These are phyloP conservation scores for Lordiphosa fenestrarum DNA, from an alignment of 2,888 invertebrate genomes.

Conservation along the genomic window DNA sequence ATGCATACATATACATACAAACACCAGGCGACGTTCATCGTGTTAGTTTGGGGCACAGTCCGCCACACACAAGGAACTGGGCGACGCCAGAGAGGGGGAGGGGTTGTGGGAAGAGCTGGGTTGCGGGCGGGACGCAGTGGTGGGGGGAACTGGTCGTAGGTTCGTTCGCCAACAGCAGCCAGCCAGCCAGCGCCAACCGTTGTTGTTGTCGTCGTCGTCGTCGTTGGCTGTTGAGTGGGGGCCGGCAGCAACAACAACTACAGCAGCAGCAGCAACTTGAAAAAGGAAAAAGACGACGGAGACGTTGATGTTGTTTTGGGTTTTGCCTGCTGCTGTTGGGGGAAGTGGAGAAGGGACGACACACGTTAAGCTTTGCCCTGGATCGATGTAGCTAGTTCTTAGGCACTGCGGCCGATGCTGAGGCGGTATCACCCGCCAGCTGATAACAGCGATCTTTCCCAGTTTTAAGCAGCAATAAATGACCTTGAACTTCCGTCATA, in stretches of 20 bases:
- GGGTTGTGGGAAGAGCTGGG: no score
- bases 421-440: not conserved
- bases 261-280: conserved; percentile 52
- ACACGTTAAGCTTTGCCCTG: no score
- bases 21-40: conserved; percentile 35
- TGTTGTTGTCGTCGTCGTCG: no score
- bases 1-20: conserved; percentile 16
- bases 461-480: conserved; percentile 29
- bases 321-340: conserved; percentile 1
- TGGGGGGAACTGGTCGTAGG: conserved; percentile 63
- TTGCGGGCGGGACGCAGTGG: conserved; percentile 33
- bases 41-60: conserved; percentile 54
- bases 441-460: not conserved
- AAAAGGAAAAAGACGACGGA: conserved; percentile 41
- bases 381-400: conserved; percentile 26
- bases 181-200: not conserved
- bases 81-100: conserved; percentile 20
- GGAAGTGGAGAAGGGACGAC: not conserved
- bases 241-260: conserved; percentile 26
- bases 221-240: not conserved
- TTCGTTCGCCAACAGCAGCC: conserved; percentile 40
- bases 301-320: conserved; percentile 2
- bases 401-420: conserved; percentile 1
- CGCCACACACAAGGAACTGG: conserved; percentile 25
- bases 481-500: conserved; percentile 62